Conservation (phyloP, 2,888 invertebrate species). For the Tenthredo scrophulariae region DNA sequence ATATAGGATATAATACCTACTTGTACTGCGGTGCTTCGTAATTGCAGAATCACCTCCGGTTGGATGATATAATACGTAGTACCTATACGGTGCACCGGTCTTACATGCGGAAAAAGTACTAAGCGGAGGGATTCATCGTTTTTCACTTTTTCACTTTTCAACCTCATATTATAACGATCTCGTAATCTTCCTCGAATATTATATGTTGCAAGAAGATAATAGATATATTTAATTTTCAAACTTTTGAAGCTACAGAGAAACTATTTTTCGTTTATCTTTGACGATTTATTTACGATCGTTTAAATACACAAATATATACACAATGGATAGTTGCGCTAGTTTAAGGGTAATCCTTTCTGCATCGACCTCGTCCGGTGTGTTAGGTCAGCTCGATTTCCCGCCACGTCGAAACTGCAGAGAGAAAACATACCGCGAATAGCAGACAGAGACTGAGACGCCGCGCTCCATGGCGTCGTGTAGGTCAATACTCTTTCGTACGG, state of each 20-base stretch:
- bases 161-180: background rate
- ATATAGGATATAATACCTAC: background rate
- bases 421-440: background rate
- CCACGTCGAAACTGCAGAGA: background rate
- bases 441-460: background rate
- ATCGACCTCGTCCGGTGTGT: background rate
- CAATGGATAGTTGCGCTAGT: background rate
- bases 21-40: background rate
- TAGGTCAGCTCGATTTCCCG: constrained; percentile 10
- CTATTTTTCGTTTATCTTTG: too few species aligned
- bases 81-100: background rate
- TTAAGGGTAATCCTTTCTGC: background rate
- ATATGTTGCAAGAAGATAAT: too few species aligned
- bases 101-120: background rate
- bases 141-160: background rate
- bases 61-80: background rate
- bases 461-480: constrained; percentile 23
- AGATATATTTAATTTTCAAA: too few species aligned
- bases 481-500: constrained; percentile 32
- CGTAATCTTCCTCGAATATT: background rate
- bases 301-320: background rate
- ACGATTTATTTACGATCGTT: too few species aligned
- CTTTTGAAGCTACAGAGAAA: too few species aligned
- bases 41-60: background rate
- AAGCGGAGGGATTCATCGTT: background rate